phyloP scores from a whole-genome alignment of 2,888 invertebrate genomes.

The Dynastes tityus region DNA sequence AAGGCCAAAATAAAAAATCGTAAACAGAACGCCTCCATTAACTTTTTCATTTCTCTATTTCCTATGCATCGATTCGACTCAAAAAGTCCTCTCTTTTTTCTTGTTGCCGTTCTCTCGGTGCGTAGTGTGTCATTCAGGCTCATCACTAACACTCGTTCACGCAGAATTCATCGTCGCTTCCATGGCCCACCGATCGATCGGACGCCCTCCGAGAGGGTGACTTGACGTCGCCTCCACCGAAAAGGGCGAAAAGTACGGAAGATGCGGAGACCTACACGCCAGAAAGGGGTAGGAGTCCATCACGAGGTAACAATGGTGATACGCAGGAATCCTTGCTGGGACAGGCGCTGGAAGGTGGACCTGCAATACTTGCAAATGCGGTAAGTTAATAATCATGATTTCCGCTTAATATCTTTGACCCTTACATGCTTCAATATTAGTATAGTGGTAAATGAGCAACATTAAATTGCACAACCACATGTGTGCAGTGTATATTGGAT shows the following conservation, averaged over 20 bases:
- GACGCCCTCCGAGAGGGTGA: constrained; percentile 71
- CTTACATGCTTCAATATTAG: too few relatives aligned
- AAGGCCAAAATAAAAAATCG: constrained; percentile 10
- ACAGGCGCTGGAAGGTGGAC: constrained; percentile 84
- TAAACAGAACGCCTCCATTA: constrained; percentile 25
- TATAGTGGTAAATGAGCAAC: too few relatives aligned
- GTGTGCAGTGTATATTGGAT: too few relatives aligned
- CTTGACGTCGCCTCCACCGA: constrained; percentile 78
- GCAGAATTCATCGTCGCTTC: constrained; percentile 75
- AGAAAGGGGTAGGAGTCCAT: constrained; percentile 75
- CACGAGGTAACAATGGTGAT: constrained; percentile 77
- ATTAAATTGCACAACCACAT: too few relatives aligned
- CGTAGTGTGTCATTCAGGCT: constrained; percentile 39
- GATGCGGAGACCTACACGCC: constrained; percentile 68
- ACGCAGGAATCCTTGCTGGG: constrained; percentile 82
- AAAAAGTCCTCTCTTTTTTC: constrained; percentile 24
- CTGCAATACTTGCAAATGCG: constrained; percentile 76
- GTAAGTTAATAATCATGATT: constrained; percentile 48
- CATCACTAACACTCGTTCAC: constrained; percentile 46
- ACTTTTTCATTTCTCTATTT: constrained; percentile 23
- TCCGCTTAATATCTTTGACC: too few relatives aligned
- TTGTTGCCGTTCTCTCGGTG: constrained; percentile 31
- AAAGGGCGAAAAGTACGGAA: constrained; percentile 81
- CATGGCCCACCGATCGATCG: constrained; percentile 75
- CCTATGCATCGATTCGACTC: constrained; percentile 19